Percentiles rank a stretch among this genome's conserved stretches.
These are phyloP conservation scores for Prorops nasuta DNA, from an alignment of 1,140 invertebrate species.

Conservation along the genomic window DNA sequence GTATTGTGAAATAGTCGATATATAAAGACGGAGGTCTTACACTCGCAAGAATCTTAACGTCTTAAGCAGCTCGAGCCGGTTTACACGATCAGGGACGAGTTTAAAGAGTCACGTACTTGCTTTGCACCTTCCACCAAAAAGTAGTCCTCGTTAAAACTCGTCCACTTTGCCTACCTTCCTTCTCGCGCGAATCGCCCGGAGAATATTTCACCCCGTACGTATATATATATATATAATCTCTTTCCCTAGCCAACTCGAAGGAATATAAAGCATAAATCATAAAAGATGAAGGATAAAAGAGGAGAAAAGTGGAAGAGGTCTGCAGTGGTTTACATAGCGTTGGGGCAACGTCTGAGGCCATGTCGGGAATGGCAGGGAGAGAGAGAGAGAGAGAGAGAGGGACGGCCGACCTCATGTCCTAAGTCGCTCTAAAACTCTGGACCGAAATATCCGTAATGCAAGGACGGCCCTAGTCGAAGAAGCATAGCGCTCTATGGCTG, in stretches of 20 bases:
- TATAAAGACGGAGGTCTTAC: too few relatives aligned
- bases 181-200: neutral
- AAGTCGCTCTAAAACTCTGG: slow-evolving; percentile 50
- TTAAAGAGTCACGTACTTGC: too few relatives aligned
- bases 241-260: too few relatives aligned
- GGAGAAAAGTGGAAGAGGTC: slow-evolving; percentile 15
- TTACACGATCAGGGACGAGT: too few relatives aligned
- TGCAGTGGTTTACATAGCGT: slow-evolving; percentile 42
- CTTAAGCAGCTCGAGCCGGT: too few relatives aligned
- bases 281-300: slow-evolving; percentile 30
- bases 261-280: neutral
- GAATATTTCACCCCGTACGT: slow-evolving; percentile 2
- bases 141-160: slow-evolving; percentile 9
- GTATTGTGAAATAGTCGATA: too few relatives aligned
- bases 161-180: too few relatives aligned
- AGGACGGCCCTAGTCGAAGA: too few relatives aligned
- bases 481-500: too few relatives aligned
- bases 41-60: too few relatives aligned
- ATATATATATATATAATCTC: neutral
- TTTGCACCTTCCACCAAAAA: neutral
- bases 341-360: slow-evolving; percentile 47
- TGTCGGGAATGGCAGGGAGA: slow-evolving; percentile 47
- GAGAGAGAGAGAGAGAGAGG: too few relatives aligned
- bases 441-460: slow-evolving; percentile 52
- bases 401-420: slow-evolving; percentile 32